Evolutionary conservation across 2,888 invertebrate species (phyloP).

Genomic region (Dysmachus trigonus): DNA sequence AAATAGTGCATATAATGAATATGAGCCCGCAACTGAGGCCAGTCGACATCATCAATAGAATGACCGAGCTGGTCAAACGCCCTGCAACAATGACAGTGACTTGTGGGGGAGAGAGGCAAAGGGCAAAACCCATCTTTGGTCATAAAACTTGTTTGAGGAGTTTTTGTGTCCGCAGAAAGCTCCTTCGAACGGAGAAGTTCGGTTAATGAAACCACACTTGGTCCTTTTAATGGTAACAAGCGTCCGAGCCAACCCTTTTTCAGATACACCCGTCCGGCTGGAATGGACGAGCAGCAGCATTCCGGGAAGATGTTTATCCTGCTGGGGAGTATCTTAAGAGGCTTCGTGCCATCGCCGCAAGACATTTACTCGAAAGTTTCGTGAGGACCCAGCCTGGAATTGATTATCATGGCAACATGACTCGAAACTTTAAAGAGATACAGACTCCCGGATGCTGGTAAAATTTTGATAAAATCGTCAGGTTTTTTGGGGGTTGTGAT

Average conservation of each 20-base stretch:
- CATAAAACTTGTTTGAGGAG: conserved; percentile 22
- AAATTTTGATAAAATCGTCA: conserved; percentile 32
- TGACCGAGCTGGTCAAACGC: conserved; percentile 16
- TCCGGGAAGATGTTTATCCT: conserved; percentile 12
- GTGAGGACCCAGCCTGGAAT: conserved; percentile 35
- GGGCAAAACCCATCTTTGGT: not conserved
- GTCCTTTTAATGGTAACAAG: conserved; percentile 35
- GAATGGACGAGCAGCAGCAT: conserved; percentile 28
- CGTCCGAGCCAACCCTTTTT: conserved; percentile 38
- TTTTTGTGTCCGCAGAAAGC: conserved; percentile 40
- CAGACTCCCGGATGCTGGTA: conserved; percentile 17
- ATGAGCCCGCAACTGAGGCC: not conserved
- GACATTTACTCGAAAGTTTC: conserved; percentile 33
- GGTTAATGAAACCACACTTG: conserved; percentile 48
- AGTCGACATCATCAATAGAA: not conserved
- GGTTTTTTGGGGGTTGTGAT: conserved; percentile 20
- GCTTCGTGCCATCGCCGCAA: not conserved
- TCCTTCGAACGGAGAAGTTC: conserved; percentile 41
- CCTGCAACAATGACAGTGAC: conserved; percentile 17
- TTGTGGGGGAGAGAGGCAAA: not conserved
- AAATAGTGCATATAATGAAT: conserved; percentile 1
- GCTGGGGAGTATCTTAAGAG: conserved; percentile 42
- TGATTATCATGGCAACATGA: conserved; percentile 45
- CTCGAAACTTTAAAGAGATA: conserved; percentile 47
- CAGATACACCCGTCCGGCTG: not conserved